Evolutionary conservation across 2,797 vertebrate genomes (phyloP), one percentile per base, ranked within the genome.

Genomic region (Myoxocephalus aenaeus): DNA sequence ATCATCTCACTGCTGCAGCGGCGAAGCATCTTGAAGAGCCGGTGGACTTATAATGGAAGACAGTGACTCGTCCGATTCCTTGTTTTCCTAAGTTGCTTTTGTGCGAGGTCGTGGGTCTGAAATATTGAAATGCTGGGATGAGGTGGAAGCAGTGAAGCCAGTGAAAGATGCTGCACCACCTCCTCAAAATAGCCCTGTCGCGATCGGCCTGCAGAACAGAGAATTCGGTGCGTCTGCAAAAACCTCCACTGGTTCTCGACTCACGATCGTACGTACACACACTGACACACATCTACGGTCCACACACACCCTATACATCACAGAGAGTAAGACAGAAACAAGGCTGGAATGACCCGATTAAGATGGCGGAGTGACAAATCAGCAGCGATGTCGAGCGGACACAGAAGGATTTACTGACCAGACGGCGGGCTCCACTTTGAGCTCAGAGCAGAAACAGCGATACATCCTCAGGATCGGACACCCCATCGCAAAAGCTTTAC

Each of bases 141-240:
- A 82, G 57, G 50, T 56, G 38, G 68, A 79, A 64, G 64, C 77
- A 75, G 65, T 69, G 75, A 81, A 79, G 82, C 83, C 61, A 66
- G 70, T 63, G 50, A 78, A 83, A 72, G 76, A 78, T 40, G 7
- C 73, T 68, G 56, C 70, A 75, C 36, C 72, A 65, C 53, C 66
- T 83, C 77, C 87, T 86, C 46, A 85, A 89, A 85, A 92, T 85
- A 89, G 76, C 74, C 67, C 42, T 38, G 70, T 64, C 82, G 65
- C 82, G 89, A 88, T 87, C 83, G 83, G 78, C 15, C 77, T 13
- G 65, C 65, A 72, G 57, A 86, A 70, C 59, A 80, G 66, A 69
- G 77, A 65, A 77, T 80, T 74, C 67, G 58, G 68, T 29, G 34
- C 69, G 81, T 77, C 71, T 78, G 48, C 65, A 75, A 78, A 54